These are phyloP conservation scores for Macrocentrus cingulum DNA, from an alignment of 1,140 invertebrate species.

Conservation along the genomic window DNA sequence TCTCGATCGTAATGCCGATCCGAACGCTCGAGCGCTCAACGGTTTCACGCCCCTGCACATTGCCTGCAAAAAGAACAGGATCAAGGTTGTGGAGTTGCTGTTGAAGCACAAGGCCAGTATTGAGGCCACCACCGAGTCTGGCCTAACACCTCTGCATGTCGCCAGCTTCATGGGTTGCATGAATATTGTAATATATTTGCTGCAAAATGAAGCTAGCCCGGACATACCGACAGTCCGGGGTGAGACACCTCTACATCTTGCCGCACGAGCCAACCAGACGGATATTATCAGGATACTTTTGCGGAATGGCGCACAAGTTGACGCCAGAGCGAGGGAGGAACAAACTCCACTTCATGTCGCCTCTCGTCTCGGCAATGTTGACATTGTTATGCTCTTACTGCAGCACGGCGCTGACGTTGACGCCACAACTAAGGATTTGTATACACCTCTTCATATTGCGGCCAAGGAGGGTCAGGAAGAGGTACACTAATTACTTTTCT, in stretches of 20 bases:
- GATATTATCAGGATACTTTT: conserved; percentile 95
- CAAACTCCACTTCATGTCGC: conserved; percentile 95
- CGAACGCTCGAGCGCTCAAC: conserved; percentile 94
- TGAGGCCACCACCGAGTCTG: conserved; percentile 87
- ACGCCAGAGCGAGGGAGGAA: conserved; percentile 89
- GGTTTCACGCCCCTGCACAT: conserved; percentile 98
- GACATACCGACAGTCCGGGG: conserved; percentile 94
- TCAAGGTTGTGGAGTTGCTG: conserved; percentile 94
- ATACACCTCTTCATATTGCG: conserved; percentile 96
- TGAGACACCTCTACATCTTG: conserved; percentile 96
- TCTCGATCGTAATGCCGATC: conserved; percentile 92
- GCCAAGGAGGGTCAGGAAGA: conserved; percentile 95
- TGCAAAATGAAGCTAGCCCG: conserved; percentile 91
- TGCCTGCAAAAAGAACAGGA: conserved; percentile 98
- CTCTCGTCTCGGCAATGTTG: conserved; percentile 86
- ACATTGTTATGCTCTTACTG: conserved; percentile 87
- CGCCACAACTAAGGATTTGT: conserved; percentile 88
- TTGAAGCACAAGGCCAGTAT: conserved; percentile 94
- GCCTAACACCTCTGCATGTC: conserved; percentile 95
- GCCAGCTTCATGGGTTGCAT: conserved; percentile 99
- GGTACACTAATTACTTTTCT: conserved; percentile 47
- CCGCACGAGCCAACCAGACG: conserved; percentile 93
- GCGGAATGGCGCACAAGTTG: conserved; percentile 93
- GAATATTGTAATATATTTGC: conserved; percentile 96
- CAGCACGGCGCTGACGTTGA: conserved; percentile 89